Evolutionary conservation across 2,113 vertebrate species (phyloP), one percentile per base, ranked within the genome.

Genomic region (Ovibos moschatus): DNA sequence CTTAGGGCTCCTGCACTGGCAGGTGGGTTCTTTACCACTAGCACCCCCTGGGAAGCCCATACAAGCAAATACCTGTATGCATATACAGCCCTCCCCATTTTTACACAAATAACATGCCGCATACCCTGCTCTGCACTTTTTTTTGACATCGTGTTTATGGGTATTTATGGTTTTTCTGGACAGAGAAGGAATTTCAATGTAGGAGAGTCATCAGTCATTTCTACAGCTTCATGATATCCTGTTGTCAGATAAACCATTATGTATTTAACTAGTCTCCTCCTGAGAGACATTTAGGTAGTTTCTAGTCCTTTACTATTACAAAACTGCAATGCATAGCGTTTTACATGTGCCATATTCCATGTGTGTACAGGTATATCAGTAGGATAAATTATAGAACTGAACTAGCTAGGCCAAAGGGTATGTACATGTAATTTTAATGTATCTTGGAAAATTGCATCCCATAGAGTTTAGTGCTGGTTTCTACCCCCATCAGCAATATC

Each of bases 361-460:
- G 25, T 87, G 27, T 57, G 9, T 51, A 10, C 27, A 60, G 8
- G 11, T 86, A 5, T 43, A 79, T 71, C 23, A 45, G 6, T 71
- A 55, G 14, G 27, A 62, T 95, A 55, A 96, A 74, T 51, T 36
- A 95, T 40, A 83, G 47, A 94, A 33, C 45, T 96, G 17, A 64
- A 67, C 89, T 87, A 57, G 51, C 28, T 74, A 87, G n/a, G 33
- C 79, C 91, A 92, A 97, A 95, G 25, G 13, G 4, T 85, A 81
- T 87, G 10, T 53, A 76, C 28, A 7, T 96, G 12, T 71, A 33
- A 97, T 96, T 92, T 95, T 92, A 97, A 79, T 84, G 19, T 40
- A 36, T 87, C 79, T 89, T 84, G 28, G 45, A 94, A 89, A 87
- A 90, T 87, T 51, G 28, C 28, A 64, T 90, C 36, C 33, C 51